Conservation (phyloP, 2,888 invertebrate genomes). For the Helleia helle region DNA sequence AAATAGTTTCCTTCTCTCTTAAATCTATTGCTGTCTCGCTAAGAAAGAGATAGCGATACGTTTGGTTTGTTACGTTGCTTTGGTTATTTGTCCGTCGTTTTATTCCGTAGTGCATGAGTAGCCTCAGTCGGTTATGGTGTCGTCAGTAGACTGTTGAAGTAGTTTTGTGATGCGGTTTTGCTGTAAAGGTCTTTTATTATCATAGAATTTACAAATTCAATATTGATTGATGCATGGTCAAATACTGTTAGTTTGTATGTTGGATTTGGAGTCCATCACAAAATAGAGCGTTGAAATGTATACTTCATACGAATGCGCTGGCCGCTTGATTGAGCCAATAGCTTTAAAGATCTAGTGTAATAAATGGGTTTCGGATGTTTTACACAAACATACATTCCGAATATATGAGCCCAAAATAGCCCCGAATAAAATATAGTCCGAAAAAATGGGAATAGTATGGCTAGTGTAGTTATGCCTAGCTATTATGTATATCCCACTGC, state of each 20-base stretch:
- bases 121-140: constrained; percentile 26
- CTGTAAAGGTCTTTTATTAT: constrained; percentile 60
- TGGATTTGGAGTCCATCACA: constrained; percentile 31
- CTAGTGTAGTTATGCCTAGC: neutral
- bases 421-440: constrained; percentile 16
- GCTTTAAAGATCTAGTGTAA: neutral
- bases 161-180: constrained; percentile 64
- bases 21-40: neutral
- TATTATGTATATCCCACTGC: neutral
- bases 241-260: constrained; percentile 30
- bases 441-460: constrained; percentile 25
- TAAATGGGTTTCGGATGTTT: neutral
- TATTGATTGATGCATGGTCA: constrained; percentile 46
- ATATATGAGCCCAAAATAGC: no score
- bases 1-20: neutral
- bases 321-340: constrained; percentile 23
- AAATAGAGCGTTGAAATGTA: neutral
- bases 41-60: neutral
- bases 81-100: constrained; percentile 15
- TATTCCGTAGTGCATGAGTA: constrained; percentile 63
- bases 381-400: neutral
- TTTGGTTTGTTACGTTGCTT: neutral
- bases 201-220: constrained; percentile 27
- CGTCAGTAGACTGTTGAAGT: constrained; percentile 18
- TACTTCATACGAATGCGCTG: constrained; percentile 13